These are phyloP conservation scores for Apotomis betuletana DNA, from an alignment of 2,888 invertebrate species.

Conservation along the genomic window DNA sequence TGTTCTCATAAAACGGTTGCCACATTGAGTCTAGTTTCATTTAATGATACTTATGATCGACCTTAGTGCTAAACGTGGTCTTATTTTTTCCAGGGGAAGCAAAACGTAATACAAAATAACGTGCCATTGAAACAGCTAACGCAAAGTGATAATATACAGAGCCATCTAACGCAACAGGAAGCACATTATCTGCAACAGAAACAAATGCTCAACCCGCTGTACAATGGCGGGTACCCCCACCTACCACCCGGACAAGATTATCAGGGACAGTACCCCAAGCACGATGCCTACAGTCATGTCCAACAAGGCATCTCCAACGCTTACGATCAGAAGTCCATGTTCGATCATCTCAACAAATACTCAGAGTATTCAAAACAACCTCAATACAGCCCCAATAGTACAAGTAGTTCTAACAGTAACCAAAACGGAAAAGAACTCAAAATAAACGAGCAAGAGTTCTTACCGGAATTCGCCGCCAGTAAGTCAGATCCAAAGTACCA, in stretches of 20 bases:
- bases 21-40: background rate
- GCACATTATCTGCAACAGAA: conserved; percentile 82
- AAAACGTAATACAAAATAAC: conserved; percentile 79
- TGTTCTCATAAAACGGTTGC: background rate
- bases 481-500: conserved; percentile 96
- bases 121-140: conserved; percentile 82
- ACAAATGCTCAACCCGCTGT: conserved; percentile 78
- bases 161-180: conserved; percentile 77
- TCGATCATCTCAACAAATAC: conserved; percentile 78
- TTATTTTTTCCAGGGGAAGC: conserved; percentile 69
- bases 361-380: conserved; percentile 79
- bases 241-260: conserved; percentile 70
- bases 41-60: background rate
- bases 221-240: conserved; percentile 72
- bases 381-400: conserved; percentile 84
- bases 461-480: conserved; percentile 89
- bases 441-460: conserved; percentile 82
- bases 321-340: conserved; percentile 75
- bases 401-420: conserved; percentile 78
- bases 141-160: conserved; percentile 77
- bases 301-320: conserved; percentile 78
- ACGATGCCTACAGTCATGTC: conserved; percentile 71
- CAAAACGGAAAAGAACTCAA: conserved; percentile 78
- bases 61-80: background rate
- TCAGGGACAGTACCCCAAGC: conserved; percentile 73